These are phyloP conservation scores for Cerceris ruficornis DNA, from an alignment of 2,888 invertebrate genomes.

Conservation along the genomic window DNA sequence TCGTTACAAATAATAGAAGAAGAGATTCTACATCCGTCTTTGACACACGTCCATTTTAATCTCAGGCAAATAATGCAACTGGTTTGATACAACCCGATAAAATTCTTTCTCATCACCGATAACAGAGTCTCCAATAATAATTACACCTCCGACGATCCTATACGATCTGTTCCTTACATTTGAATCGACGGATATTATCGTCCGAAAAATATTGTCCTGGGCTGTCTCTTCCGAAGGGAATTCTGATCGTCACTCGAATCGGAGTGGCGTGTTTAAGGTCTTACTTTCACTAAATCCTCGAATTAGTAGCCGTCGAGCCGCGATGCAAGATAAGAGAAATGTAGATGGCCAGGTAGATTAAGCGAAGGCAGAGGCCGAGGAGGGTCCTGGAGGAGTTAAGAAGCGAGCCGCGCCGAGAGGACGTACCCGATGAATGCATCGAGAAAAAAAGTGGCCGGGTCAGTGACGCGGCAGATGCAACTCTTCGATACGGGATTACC, in stretches of 20 bases:
- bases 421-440: constrained; percentile 30
- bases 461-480: constrained; percentile 77
- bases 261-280: constrained; percentile 66
- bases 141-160: too few species aligned
- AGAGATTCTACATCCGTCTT: too few species aligned
- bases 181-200: background rate
- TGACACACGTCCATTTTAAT: too few species aligned
- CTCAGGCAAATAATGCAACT: too few species aligned
- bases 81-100: too few species aligned
- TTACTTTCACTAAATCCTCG: constrained; percentile 76
- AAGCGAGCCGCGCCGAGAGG: constrained; percentile 22
- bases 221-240: constrained; percentile 15
- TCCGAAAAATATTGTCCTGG: background rate
- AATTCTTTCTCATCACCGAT: too few species aligned
- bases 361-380: constrained; percentile 20
- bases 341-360: constrained; percentile 74
- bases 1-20: too few species aligned
- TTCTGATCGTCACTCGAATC: constrained; percentile 55
- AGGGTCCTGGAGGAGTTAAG: constrained; percentile 30
- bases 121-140: too few species aligned
- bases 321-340: constrained; percentile 77
- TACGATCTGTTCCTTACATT: too few species aligned
- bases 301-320: constrained; percentile 76
- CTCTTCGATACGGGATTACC: constrained; percentile 72
- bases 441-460: constrained; percentile 58